These are phyloP conservation scores for Pristionchus mayeri DNA, from an alignment of 2,888 invertebrate species.

Conservation along the genomic window DNA sequence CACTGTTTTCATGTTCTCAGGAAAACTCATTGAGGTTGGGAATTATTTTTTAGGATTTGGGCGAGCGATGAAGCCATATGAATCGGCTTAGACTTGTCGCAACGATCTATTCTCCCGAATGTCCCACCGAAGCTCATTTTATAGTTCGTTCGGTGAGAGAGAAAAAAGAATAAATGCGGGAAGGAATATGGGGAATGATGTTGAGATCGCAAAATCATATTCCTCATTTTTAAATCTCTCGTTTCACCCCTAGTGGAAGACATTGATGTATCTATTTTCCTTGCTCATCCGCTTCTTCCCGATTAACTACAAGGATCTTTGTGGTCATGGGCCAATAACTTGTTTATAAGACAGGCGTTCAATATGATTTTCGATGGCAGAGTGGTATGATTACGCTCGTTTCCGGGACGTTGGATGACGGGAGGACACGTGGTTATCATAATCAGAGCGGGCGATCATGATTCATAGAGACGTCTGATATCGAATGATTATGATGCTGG, in stretches of 20 bases:
- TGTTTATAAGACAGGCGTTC: no score
- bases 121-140: background rate
- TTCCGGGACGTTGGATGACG: background rate
- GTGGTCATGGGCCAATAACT: no score
- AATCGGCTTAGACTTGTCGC: background rate
- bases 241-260: no score
- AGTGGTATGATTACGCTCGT: conserved; percentile 24
- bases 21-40: background rate
- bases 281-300: no score
- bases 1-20: background rate
- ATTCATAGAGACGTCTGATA: background rate
- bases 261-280: no score
- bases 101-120: background rate
- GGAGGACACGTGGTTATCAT: background rate
- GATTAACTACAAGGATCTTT: no score
- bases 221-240: no score
- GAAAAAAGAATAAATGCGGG: background rate
- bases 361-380: no score
- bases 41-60: conserved; percentile 15
- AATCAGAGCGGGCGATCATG: background rate
- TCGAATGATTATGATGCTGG: conserved; percentile 4
- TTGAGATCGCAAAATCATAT: background rate
- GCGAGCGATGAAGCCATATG: background rate
- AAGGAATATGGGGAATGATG: conserved; percentile 6
- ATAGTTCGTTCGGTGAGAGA: background rate